phyloP scores from a whole-genome alignment of 2,797 vertebrate species.

The Pseudopleuronectes americanus region DNA sequence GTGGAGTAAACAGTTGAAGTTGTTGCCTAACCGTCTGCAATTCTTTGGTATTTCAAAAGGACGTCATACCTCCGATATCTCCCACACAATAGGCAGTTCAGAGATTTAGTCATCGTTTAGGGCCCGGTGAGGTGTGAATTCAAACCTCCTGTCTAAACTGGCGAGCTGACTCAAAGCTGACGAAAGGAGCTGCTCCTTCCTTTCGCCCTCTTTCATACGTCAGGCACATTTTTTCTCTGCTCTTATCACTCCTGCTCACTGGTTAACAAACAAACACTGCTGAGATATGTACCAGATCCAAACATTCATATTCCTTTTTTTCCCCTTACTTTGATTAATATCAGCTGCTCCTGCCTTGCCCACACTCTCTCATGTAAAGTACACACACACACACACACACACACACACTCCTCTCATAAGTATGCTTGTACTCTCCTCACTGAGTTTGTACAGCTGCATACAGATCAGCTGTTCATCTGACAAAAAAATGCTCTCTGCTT shows the following conservation, averaged over 20 bases:
- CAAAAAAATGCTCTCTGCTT: slow-evolving; percentile 30
- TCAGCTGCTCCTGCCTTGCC: neutral
- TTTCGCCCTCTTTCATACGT: neutral
- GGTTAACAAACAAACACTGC: slow-evolving; percentile 8
- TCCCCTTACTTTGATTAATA: neutral
- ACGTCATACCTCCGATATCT: neutral
- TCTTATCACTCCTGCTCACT: slow-evolving; percentile 5
- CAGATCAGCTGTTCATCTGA: slow-evolving; percentile 24
- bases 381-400: neutral
- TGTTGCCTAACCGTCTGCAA: neutral
- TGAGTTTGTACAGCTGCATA: slow-evolving; percentile 27
- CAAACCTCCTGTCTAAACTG: neutral
- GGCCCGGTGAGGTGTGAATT: neutral
- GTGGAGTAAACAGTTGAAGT: too few relatives aligned
- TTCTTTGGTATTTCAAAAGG: neutral
- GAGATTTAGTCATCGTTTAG: slow-evolving; percentile 12
- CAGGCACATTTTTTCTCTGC: neutral
- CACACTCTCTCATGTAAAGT: neutral
- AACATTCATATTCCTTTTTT: slow-evolving; percentile 1
- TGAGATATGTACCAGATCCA: slow-evolving; percentile 10
- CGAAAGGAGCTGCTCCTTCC: neutral
- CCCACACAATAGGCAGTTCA: slow-evolving; percentile 7
- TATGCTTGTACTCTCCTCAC: neutral
- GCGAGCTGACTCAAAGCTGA: slow-evolving; percentile 20
- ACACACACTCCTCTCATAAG: too few relatives aligned